phyloP scores from a whole-genome alignment of 2,113 vertebrate species.

The Pterocles gutturalis region DNA sequence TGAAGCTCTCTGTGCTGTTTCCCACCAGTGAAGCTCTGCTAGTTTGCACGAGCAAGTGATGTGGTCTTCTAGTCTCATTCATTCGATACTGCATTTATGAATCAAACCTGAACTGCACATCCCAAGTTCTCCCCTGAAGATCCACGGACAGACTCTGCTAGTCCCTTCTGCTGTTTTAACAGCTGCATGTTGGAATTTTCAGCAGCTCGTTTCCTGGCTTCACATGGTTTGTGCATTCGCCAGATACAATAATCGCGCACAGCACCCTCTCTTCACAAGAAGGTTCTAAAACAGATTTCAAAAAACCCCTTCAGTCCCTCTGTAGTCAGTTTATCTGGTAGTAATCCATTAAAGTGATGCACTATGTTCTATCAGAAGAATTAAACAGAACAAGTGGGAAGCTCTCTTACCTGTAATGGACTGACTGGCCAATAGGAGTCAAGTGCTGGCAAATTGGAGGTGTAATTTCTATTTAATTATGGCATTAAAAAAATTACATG shows the following conservation, averaged over 20 bases:
- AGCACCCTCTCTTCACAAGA: background rate
- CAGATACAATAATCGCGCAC: background rate
- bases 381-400: conserved; percentile 42
- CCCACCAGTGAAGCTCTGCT: background rate
- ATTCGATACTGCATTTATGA: background rate
- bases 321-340: background rate
- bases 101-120: background rate
- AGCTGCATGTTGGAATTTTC: background rate
- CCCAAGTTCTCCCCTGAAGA: background rate
- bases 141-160: background rate
- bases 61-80: background rate
- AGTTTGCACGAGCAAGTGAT: background rate
- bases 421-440: conserved; percentile 65
- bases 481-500: conserved; percentile 54
- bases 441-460: conserved; percentile 63
- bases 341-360: conserved; percentile 24
- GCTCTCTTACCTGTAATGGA: conserved; percentile 69
- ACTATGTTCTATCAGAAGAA: conserved; percentile 13
- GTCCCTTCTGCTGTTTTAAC: background rate
- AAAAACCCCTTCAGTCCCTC: background rate
- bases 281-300: conserved; percentile 22
- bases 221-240: conserved; percentile 1
- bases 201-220: background rate
- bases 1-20: background rate
- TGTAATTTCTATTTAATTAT: conserved; percentile 65